phyloP scores from a whole-genome alignment of 2,888 invertebrate genomes.

The Xylophagus ater region DNA sequence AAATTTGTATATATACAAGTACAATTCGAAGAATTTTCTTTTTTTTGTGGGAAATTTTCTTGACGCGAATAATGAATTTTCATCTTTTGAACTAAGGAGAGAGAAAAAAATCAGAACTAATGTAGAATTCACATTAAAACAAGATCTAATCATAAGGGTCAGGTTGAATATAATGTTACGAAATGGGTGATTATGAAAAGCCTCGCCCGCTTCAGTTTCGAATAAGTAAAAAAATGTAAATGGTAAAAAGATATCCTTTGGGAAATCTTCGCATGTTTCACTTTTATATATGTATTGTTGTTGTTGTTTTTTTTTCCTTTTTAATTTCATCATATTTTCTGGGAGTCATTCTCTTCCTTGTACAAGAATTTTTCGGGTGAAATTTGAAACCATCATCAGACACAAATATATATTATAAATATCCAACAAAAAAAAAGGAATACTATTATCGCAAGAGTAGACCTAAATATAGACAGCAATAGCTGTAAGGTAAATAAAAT shows the following conservation, averaged over 20 bases:
- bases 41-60: conserved; percentile 11
- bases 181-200: background rate
- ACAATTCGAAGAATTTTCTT: too few species aligned
- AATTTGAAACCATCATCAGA: background rate
- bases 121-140: conserved; percentile 12
- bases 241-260: conserved; percentile 11
- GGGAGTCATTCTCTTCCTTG: too few species aligned
- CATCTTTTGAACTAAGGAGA: too few species aligned
- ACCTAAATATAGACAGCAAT: background rate
- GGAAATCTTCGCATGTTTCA: conserved; percentile 13
- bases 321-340: conserved; percentile 10
- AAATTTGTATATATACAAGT: too few species aligned
- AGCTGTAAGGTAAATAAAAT: too few species aligned
- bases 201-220: too few species aligned
- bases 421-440: background rate
- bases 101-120: conserved; percentile 15
- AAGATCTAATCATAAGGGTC: background rate
- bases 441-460: background rate
- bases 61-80: conserved; percentile 16
- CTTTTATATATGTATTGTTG: too few species aligned
- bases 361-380: background rate
- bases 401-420: conserved; percentile 2
- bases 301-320: conserved; percentile 13
- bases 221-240: conserved; percentile 1
- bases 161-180: too few species aligned